Conservation (phyloP, 1,140 invertebrate genomes). For the Conus ventricosus region DNA sequence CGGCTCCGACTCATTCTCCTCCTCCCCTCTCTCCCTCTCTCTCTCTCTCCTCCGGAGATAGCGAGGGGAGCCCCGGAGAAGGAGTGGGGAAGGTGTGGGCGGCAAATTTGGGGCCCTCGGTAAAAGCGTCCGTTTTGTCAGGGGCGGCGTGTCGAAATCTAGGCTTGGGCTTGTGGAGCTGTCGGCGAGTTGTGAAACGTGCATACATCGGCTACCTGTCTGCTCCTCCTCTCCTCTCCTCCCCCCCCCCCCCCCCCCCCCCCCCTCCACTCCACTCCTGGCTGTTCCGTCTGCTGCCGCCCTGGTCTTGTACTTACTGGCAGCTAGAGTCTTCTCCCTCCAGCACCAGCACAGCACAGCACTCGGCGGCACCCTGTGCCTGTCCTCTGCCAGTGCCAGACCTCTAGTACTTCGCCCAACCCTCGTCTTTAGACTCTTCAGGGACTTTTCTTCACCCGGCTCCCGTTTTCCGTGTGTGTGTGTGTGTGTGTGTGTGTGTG, state of each 20-base stretch:
- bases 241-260: not conserved
- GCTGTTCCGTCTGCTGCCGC: not conserved
- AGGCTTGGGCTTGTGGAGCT: constrained; percentile 1
- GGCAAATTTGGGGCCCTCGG: not conserved
- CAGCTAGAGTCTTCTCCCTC: not conserved
- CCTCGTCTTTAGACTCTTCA: not conserved
- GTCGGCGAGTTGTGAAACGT: constrained; percentile 10
- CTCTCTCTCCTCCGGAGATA: too few relatives aligned
- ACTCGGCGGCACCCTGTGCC: too few relatives aligned
- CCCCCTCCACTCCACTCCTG: too few relatives aligned
- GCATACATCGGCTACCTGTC: not conserved
- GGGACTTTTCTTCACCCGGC: not conserved
- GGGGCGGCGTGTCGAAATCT: constrained; percentile 7
- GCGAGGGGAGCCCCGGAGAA: not conserved
- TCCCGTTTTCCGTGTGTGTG: not conserved
- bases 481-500: too few relatives aligned
- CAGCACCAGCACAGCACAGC: too few relatives aligned
- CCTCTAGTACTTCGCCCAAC: not conserved
- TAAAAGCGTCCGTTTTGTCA: constrained; percentile 30
- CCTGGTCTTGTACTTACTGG: not conserved
- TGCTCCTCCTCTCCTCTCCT: not conserved
- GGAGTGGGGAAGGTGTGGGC: not conserved
- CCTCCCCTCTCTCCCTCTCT: not conserved
- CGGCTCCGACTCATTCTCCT: constrained; percentile 12
- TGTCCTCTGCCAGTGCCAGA: too few relatives aligned